These are phyloP conservation scores for Holcopasites calliopsidis DNA, from an alignment of 1,140 invertebrate species.

Conservation along the genomic window DNA sequence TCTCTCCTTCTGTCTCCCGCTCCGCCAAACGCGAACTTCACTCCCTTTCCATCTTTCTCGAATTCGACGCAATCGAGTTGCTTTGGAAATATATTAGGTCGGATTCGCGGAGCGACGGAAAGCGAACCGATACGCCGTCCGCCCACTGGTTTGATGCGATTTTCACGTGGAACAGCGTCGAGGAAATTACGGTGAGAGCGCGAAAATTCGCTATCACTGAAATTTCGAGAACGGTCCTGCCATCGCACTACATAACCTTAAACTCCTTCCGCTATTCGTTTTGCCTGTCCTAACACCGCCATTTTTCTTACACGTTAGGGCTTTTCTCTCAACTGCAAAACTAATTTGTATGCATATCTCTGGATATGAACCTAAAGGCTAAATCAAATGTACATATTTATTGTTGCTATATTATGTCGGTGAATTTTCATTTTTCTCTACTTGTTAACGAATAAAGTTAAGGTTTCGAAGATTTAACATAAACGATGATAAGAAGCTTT, in stretches of 20 bases:
- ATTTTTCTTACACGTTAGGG: not conserved
- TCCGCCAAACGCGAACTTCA: not conserved
- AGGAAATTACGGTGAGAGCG: slow-evolving; percentile 69
- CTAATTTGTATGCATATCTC: slow-evolving; percentile 63
- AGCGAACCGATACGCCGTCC: slow-evolving; percentile 63
- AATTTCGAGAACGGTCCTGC: slow-evolving; percentile 62
- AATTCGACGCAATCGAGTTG: slow-evolving; percentile 67
- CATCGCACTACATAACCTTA: slow-evolving; percentile 52
- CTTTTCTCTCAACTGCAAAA: slow-evolving; percentile 54
- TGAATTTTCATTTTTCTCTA: no score
- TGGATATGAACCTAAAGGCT: slow-evolving; percentile 37
- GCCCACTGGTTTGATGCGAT: slow-evolving; percentile 59
- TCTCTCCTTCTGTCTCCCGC: not conserved
- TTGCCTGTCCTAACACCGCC: not conserved
- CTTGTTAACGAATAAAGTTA: no score
- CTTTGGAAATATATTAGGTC: slow-evolving; percentile 71
- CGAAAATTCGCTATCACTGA: slow-evolving; percentile 69
- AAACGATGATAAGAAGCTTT: no score
- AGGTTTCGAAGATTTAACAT: no score
- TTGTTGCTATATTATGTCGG: no score
- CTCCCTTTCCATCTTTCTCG: slow-evolving; percentile 41
- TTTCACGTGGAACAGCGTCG: slow-evolving; percentile 61
- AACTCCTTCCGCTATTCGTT: not conserved
- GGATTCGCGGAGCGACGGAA: slow-evolving; percentile 66
- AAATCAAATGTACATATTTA: slow-evolving; percentile 6